A percentile compares a stretch with the other conserved stretches of the same genome.
Evolutionary conservation across 2,888 invertebrate species (phyloP).

Genomic region (Dione vanillae): DNA sequence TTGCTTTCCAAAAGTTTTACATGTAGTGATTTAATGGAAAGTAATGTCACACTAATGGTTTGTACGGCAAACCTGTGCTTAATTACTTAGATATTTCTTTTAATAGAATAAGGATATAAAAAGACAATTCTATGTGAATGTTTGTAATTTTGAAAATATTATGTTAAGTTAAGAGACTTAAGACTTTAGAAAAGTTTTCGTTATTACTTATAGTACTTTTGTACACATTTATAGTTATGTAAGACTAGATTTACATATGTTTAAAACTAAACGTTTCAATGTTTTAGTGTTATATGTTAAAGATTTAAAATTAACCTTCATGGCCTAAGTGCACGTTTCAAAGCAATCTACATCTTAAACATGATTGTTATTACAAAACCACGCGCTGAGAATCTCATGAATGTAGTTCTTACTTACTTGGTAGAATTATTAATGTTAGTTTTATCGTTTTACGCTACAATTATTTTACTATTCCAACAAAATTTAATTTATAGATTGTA

Average conservation of each 20-base stretch:
- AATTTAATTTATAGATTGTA: neutral
- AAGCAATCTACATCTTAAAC: conserved; percentile 42
- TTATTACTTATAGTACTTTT: neutral
- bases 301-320: conserved; percentile 42
- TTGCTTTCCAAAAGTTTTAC: conserved; percentile 31
- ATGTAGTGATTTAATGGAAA: neutral
- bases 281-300: neutral
- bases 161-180: too few species aligned
- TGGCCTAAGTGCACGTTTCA: conserved; percentile 39
- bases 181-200: neutral
- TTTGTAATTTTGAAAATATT: too few species aligned
- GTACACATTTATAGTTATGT: neutral
- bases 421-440: conserved; percentile 35
- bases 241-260: neutral
- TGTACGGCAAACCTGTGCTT: neutral
- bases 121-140: too few species aligned
- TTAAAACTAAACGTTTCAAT: neutral
- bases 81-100: neutral
- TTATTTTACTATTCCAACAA: neutral
- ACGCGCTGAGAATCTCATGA: conserved; percentile 31
- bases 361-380: conserved; percentile 46
- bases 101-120: too few species aligned
- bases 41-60: neutral
- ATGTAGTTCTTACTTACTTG: conserved; percentile 36
- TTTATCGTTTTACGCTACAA: neutral